Conservation (phyloP, 2,888 invertebrate species). For the Eupithecia pulchellata region DNA sequence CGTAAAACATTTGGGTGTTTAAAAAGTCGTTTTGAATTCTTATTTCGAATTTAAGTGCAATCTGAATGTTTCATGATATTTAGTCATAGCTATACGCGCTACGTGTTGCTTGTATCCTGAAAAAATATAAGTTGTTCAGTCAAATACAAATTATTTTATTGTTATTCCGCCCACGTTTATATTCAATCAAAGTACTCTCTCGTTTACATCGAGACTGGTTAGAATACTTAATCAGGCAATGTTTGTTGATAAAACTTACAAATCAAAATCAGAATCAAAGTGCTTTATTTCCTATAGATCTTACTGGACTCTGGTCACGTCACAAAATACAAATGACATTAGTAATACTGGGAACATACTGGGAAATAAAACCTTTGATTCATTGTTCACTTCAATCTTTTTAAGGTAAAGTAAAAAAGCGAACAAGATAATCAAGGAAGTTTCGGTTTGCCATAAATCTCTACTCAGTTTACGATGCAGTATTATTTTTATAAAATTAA, state of each 20-base stretch:
- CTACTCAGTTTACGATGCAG: background rate
- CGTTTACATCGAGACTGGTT: constrained; percentile 22
- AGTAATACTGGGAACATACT: no score
- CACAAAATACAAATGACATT: no score
- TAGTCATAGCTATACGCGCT: background rate
- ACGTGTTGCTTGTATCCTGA: no score
- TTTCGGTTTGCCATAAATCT: background rate
- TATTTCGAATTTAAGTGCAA: background rate
- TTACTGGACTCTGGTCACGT: no score
- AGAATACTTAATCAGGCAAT: constrained; percentile 22
- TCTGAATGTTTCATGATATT: background rate
- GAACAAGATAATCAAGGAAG: no score
- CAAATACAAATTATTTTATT: background rate
- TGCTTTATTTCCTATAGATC: no score
- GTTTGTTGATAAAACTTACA: background rate
- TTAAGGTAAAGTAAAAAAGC: no score
- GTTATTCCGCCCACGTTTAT: constrained; percentile 23
- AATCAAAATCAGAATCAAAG: no score
- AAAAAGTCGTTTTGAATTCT: background rate
- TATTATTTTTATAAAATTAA: background rate
- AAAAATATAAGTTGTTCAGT: background rate
- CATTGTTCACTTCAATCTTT: no score
- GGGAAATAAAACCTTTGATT: no score
- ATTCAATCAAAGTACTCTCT: constrained; percentile 30
- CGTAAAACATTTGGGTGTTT: background rate